phyloP scores from a whole-genome alignment of 2,888 invertebrate species.

The Orthosia gothica region DNA sequence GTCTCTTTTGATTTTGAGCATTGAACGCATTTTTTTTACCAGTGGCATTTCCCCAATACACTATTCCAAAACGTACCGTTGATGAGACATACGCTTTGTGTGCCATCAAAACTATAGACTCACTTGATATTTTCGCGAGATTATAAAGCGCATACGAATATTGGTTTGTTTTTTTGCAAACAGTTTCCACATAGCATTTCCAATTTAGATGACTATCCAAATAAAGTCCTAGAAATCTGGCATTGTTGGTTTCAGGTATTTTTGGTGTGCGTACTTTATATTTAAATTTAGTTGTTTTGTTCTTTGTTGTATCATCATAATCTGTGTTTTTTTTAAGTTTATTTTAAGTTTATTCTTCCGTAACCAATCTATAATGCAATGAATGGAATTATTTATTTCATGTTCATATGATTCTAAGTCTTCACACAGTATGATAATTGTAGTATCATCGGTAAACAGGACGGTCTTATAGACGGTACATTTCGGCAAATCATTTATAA shows the following conservation, averaged over 20 bases:
- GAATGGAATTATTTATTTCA: neutral
- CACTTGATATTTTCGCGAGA: no score
- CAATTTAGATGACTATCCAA: no score
- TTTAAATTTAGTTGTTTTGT: neutral
- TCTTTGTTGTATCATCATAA: neutral
- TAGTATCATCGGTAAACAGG: neutral
- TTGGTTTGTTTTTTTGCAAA: no score
- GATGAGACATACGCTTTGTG: no score
- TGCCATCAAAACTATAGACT: no score
- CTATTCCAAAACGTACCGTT: no score
- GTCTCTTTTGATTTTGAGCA: no score
- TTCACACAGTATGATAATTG: neutral
- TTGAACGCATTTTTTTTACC: no score
- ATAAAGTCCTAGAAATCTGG: no score
- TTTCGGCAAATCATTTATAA: conserved; percentile 7
- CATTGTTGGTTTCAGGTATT: neutral
- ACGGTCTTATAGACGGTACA: neutral
- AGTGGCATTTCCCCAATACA: no score
- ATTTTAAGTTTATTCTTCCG: neutral
- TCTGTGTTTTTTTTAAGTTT: neutral
- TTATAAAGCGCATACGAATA: no score
- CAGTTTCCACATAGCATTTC: no score
- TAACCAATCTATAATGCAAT: neutral
- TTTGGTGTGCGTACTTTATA: neutral
- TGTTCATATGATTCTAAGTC: neutral